Evolutionary conservation across 2,113 vertebrate species (phyloP), one percentile per base, ranked within the genome.

Genomic region (Donacobius atricapilla): DNA sequence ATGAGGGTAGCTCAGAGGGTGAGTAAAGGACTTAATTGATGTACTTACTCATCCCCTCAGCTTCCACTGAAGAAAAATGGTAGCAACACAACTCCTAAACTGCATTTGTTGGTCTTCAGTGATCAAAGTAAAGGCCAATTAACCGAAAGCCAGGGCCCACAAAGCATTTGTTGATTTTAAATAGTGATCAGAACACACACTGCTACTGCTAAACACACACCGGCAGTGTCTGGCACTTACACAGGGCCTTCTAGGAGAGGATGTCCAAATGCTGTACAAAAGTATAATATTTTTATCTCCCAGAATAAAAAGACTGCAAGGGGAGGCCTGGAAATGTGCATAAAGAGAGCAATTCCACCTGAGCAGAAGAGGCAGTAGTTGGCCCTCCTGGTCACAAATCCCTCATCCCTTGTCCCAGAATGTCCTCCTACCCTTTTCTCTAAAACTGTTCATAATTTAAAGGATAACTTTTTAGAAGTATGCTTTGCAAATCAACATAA

Each of bases 121-220:
- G 85, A 78, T 87, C 66, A 92, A 96, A 95, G 82, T 33, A 75
- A 94, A 92, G 81, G 60, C n/a, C 81, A 95, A 94, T 83, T 94
- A 93, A 85, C 47, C 56, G 83, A 92, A 82, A 94, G 50, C 48
- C 53, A 82, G 54, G 31, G 39, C 66, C 80, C 58, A 80, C 66
- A 37, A 91, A 69, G 44, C 11, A 4, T 68, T 66, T 65, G 54
- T 86, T 90, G 68, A 95, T 88, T 91, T 96, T 56, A 93, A 89
- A 85, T 40, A 86, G 54, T 33, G 60, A 83, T 64, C 48, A 93
- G 66, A 91, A 91, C 58, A 77, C 79, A 80, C 51, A 71, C 27
- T 71, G 63, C n/a, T 60, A 48, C 84, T 87, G 45, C 87, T 94
- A 44, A 87, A 90, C 58, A 63, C 65, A 70, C 27, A 84, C 10